Evolutionary conservation across 1,140 invertebrate species (phyloP), one percentile per base, ranked within the genome.

Genomic region (Nephotettix cincticeps): DNA sequence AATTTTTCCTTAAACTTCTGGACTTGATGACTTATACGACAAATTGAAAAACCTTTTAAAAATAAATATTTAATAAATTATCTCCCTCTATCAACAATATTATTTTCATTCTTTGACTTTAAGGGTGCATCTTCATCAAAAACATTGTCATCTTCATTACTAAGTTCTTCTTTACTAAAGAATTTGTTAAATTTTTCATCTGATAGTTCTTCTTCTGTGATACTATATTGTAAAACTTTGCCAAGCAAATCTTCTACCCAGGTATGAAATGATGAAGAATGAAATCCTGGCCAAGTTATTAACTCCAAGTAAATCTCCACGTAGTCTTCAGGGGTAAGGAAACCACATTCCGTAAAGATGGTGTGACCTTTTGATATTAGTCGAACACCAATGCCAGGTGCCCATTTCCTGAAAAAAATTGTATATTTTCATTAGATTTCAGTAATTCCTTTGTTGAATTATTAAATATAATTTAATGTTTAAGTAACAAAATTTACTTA

Each of bases 341-440:
- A 78, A 0, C 78, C 75, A 74, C 85, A 84, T 67, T 79, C 67
- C 9, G 83, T 83, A 58, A 77, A 84, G 56, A 85, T 81, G 32
- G 79, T 80, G 4, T 79, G 77, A 64, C 82, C 76, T 58, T 77
- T 66, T 28, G 71, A 45, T 68, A 86, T 81, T 4, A 86, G 71
- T 69, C 67, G 73, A 4, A 75, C 32, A 14, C 85, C 85, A 78
- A 81, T 85, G n/a, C 76, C 81, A 54, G 84, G 83, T 17, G 83
- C 71, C 80, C 80, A 83, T 32, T 78, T 76, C 76, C 80, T 82
- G 21, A 69, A 76, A 72, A 72, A 36, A 14, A 36, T 36, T 36
- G 14, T 36, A 36, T n/a, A n/a, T n/a, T n/a, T n/a, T n/a, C n/a
- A n/a, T n/a, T n/a, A n/a, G n/a, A n/a, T n/a, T n/a, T n/a, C n/a